These are phyloP conservation scores for Bambusicola thoracicus DNA, from an alignment of 2,113 vertebrate genomes.

Conservation along the genomic window DNA sequence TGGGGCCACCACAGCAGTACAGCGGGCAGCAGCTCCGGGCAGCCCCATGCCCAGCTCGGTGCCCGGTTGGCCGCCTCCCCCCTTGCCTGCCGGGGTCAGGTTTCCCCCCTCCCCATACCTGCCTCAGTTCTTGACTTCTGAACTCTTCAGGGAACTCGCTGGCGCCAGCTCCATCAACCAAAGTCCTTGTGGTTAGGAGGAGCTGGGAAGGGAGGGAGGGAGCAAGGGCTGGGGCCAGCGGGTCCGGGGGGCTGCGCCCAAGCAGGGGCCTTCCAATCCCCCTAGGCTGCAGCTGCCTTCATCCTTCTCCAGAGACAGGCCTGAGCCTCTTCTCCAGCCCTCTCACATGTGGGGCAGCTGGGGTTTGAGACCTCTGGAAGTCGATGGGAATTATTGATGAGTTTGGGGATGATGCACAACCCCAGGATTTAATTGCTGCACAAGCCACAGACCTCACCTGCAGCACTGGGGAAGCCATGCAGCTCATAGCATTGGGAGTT, in stretches of 20 bases:
- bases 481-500: background rate
- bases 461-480: background rate
- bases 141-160: conserved; percentile 79
- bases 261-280: background rate
- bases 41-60: rapidly evolving
- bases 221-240: background rate
- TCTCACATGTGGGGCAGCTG: rapidly evolving
- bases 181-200: conserved; percentile 77
- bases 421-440: background rate
- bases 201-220: conserved; percentile 43
- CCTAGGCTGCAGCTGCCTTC: background rate
- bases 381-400: background rate
- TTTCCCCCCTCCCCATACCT: conserved; percentile 65
- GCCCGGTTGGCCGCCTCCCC: background rate
- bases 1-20: background rate
- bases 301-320: background rate
- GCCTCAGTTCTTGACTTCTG: conserved; percentile 78
- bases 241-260: background rate
- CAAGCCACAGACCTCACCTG: background rate
- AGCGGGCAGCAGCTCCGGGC: rapidly evolving
- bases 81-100: conserved; percentile 31
- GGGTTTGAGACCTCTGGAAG: background rate
- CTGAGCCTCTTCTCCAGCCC: background rate
- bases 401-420: background rate
- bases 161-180: conserved; percentile 83